A percentile compares a stretch with the other conserved stretches of the same genome.
Conservation (phyloP, 2,113 vertebrate genomes). For the Hippotragus niger region DNA sequence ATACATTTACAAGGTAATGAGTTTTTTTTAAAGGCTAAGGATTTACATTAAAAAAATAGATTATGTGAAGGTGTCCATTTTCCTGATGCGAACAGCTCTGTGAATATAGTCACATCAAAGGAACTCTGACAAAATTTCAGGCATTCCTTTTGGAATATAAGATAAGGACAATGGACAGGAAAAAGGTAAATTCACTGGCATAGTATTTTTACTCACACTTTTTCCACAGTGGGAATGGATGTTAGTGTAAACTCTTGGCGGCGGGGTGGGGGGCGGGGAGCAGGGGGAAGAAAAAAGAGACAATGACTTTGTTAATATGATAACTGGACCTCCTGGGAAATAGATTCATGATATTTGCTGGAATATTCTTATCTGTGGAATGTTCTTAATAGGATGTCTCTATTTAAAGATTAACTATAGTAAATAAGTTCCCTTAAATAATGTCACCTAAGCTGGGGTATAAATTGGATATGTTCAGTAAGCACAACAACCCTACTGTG, state of each 20-base stretch:
- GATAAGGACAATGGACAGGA: too few relatives aligned
- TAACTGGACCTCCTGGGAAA: neutral
- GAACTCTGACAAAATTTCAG: neutral
- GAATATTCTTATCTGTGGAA: neutral
- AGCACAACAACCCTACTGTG: neutral
- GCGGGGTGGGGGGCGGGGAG: too few relatives aligned
- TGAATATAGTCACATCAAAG: neutral
- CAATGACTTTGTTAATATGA: neutral
- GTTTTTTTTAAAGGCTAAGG: neutral
- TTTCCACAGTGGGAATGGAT: neutral
- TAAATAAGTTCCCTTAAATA: neutral
- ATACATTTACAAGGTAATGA: neutral
- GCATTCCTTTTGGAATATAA: neutral
- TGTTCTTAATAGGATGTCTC: neutral
- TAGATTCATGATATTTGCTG: neutral
- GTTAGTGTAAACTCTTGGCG: neutral
- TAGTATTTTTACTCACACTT: neutral
- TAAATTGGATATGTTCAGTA: neutral
- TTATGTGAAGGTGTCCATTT: neutral
- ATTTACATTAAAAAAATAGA: neutral
- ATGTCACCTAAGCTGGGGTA: neutral
- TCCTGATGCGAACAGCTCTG: neutral
- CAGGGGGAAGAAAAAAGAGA: neutral
- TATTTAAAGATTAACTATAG: neutral
- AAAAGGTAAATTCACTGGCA: neutral